Evolutionary conservation across 2,888 invertebrate species (phyloP).

Genomic region (Macaria notata): DNA sequence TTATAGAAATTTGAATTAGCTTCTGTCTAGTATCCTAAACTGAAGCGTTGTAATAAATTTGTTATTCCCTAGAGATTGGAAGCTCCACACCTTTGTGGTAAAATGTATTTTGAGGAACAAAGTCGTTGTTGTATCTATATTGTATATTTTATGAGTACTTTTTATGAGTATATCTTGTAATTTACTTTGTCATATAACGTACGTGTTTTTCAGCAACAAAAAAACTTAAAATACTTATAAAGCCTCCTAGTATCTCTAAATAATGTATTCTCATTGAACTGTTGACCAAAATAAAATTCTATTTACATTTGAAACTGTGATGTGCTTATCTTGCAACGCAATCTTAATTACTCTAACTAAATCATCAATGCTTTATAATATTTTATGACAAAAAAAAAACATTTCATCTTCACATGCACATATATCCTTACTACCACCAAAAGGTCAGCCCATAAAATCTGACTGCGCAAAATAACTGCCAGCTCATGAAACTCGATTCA

Average conservation of each 20-base stretch:
- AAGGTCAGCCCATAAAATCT: constrained; percentile 4
- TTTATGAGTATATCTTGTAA: not conserved
- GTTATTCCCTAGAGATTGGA: constrained; percentile 27
- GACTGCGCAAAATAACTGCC: constrained; percentile 10
- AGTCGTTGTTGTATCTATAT: constrained; percentile 18
- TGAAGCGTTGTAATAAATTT: constrained; percentile 30
- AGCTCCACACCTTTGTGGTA: constrained; percentile 20
- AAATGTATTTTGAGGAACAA: constrained; percentile 9
- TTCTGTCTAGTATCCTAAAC: constrained; percentile 17
- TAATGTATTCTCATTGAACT: too few species aligned
- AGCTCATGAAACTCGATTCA: constrained; percentile 20
- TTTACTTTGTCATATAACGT: too few species aligned
- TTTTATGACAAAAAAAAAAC: too few species aligned
- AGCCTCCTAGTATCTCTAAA: too few species aligned
- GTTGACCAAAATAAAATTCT: too few species aligned
- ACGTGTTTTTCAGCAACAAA: too few species aligned
- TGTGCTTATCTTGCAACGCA: too few species aligned
- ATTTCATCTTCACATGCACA: too few species aligned
- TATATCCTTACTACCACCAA: not conserved
- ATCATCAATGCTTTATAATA: too few species aligned
- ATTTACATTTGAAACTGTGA: too few species aligned
- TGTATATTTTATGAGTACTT: constrained; percentile 19
- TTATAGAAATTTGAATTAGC: constrained; percentile 35
- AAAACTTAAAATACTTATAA: too few species aligned
- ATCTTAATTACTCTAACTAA: too few species aligned